Conservation (phyloP, 2,797 vertebrate genomes). For the Amphiprion clarkii region DNA sequence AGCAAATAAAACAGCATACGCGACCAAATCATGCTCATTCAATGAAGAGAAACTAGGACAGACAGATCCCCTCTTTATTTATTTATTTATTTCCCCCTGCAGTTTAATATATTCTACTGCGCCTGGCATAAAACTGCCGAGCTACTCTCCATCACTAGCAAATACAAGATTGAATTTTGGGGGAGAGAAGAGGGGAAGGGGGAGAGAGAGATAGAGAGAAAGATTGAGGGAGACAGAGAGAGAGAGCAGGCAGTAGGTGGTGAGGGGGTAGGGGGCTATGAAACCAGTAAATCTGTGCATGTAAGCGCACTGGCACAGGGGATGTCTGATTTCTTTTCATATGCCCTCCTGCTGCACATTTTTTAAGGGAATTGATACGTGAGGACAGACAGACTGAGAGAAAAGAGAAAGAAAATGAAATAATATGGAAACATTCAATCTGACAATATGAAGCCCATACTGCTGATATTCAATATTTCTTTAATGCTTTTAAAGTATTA, state of each 20-base stretch:
- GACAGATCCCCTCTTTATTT: constrained; percentile 62
- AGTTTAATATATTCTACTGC: constrained; percentile 77
- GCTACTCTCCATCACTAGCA: constrained; percentile 73
- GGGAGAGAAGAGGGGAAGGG: constrained; percentile 51
- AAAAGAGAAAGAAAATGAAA: constrained; percentile 50
- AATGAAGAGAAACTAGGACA: constrained; percentile 77
- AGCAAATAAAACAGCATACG: constrained; percentile 62
- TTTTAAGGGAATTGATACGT: constrained; percentile 45
- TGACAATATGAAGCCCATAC: constrained; percentile 41
- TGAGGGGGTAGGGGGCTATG: constrained; percentile 12
- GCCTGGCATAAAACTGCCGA: constrained; percentile 69
- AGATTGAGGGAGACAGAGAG: constrained; percentile 59
- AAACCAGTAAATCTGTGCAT: constrained; percentile 72
- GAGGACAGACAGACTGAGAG: constrained; percentile 31
- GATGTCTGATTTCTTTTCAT: constrained; percentile 66
- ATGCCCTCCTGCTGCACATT: constrained; percentile 15
- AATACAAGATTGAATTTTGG: constrained; percentile 82
- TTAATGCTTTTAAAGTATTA: constrained; percentile 65
- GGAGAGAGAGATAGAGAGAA: constrained; percentile 54
- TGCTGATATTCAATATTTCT: constrained; percentile 57
- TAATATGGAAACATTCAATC: constrained; percentile 49
- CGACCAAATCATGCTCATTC: constrained; percentile 75
- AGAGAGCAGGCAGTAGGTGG: constrained; percentile 53
- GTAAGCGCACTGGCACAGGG: constrained; percentile 52
- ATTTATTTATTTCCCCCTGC: constrained; percentile 59